These are phyloP conservation scores for Drosophila albomicans DNA, from an alignment of 1,140 invertebrate species.

Conservation along the genomic window DNA sequence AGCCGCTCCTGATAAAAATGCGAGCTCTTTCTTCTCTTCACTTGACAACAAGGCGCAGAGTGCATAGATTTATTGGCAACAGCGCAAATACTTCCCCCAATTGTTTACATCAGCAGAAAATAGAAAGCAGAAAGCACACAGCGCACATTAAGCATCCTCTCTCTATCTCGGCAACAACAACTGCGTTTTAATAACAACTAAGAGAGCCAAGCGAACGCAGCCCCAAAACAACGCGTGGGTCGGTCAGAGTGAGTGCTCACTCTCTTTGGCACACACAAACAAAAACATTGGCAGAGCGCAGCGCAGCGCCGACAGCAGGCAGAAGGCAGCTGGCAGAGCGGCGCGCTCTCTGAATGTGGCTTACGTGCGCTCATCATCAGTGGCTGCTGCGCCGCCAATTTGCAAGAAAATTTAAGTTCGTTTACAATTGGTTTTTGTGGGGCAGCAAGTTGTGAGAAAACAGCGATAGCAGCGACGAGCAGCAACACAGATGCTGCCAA, in stretches of 20 bases:
- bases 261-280: slow-evolving; percentile 38
- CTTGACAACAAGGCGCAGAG: slow-evolving; percentile 29
- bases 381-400: slow-evolving; percentile 73
- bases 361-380: slow-evolving; percentile 47
- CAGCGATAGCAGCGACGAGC: slow-evolving; percentile 43
- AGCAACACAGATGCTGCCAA: slow-evolving; percentile 51
- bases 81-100: slow-evolving; percentile 44
- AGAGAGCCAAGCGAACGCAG: slow-evolving; percentile 21
- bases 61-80: slow-evolving; percentile 57
- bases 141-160: slow-evolving; percentile 35
- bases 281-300: slow-evolving; percentile 45
- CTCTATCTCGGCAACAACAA: neutral
- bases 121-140: slow-evolving; percentile 15
- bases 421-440: slow-evolving; percentile 66
- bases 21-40: slow-evolving; percentile 10
- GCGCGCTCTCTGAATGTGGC: slow-evolving; percentile 43
- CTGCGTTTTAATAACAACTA: slow-evolving; percentile 26
- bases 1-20: slow-evolving; percentile 26
- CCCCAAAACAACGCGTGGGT: slow-evolving; percentile 46
- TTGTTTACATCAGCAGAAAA: slow-evolving; percentile 64
- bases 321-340: slow-evolving; percentile 26
- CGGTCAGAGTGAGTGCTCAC: slow-evolving; percentile 10
- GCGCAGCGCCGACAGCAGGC: slow-evolving; percentile 7
- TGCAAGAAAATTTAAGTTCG: slow-evolving; percentile 78
- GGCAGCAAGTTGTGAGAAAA: slow-evolving; percentile 71